Percentiles rank a stretch among this genome's conserved stretches.
These are phyloP conservation scores for Leucoptera coffeella DNA, from an alignment of 2,888 invertebrate species.

Conservation along the genomic window DNA sequence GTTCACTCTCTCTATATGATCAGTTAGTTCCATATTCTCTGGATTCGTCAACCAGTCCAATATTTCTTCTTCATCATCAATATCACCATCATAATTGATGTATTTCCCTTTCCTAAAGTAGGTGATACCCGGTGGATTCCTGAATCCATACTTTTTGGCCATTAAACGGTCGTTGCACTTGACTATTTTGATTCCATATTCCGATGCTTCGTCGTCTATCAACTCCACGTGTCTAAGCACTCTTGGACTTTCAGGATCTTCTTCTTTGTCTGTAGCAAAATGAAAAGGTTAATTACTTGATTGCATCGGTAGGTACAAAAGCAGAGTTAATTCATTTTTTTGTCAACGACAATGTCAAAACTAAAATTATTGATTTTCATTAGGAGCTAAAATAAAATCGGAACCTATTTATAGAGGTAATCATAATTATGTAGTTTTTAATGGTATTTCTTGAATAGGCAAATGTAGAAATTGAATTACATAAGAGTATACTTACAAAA, in stretches of 20 bases:
- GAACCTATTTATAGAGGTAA: no score
- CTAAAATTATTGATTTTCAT: no score
- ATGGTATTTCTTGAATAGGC: no score
- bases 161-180: conserved; percentile 83
- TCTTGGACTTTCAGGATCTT: conserved; percentile 72
- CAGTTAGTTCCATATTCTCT: conserved; percentile 89
- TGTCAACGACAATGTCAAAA: no score
- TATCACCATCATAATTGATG: conserved; percentile 89
- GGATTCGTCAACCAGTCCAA: conserved; percentile 91
- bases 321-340: no score
- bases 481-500: conserved; percentile 84
- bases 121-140: conserved; percentile 85
- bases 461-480: no score
- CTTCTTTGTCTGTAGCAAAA: conserved; percentile 62
- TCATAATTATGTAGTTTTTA: no score
- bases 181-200: conserved; percentile 86
- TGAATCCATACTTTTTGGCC: conserved; percentile 89
- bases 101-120: conserved; percentile 86
- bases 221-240: conserved; percentile 81
- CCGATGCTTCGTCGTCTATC: conserved; percentile 86
- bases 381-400: no score
- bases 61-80: conserved; percentile 86
- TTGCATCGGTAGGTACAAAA: not conserved
- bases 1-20: conserved; percentile 88
- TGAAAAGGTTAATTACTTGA: not conserved